Evolutionary conservation across 2,113 vertebrate genomes (phyloP).

Genomic region (Poicephalus meyeri): DNA sequence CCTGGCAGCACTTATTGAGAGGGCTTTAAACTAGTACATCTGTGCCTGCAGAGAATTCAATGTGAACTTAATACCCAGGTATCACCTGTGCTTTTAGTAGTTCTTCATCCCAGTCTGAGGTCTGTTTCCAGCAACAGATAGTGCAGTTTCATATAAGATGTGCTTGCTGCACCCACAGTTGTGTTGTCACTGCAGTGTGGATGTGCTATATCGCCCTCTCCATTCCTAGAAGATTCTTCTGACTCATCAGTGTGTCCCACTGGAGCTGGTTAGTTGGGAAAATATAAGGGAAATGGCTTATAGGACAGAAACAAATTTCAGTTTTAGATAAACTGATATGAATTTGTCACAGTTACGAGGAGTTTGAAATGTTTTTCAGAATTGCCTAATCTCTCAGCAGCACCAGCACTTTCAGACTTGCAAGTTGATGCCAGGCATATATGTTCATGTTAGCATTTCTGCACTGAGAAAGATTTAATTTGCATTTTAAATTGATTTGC

Average conservation of each 20-base stretch:
- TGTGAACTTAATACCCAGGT: background rate
- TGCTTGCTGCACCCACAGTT: no score
- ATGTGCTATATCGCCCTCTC: background rate
- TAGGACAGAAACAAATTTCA: background rate
- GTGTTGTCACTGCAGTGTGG: background rate
- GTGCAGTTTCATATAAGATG: background rate
- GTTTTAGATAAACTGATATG: background rate
- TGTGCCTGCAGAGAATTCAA: background rate
- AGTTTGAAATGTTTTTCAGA: background rate
- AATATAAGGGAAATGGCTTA: background rate
- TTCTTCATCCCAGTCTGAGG: background rate
- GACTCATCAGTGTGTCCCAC: background rate
- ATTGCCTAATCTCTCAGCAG: background rate
- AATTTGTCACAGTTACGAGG: background rate
- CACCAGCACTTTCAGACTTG: background rate
- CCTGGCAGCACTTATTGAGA: background rate
- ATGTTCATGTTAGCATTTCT: background rate
- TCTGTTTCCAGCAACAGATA: background rate
- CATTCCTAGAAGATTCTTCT: background rate
- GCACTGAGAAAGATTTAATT: background rate
- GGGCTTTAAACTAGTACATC: background rate
- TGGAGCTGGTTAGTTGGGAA: background rate
- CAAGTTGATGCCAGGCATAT: background rate
- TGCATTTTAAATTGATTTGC: background rate
- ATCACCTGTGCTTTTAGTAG: background rate